These are phyloP conservation scores for Dicycla oo DNA, from an alignment of 2,888 invertebrate species.

Conservation along the genomic window DNA sequence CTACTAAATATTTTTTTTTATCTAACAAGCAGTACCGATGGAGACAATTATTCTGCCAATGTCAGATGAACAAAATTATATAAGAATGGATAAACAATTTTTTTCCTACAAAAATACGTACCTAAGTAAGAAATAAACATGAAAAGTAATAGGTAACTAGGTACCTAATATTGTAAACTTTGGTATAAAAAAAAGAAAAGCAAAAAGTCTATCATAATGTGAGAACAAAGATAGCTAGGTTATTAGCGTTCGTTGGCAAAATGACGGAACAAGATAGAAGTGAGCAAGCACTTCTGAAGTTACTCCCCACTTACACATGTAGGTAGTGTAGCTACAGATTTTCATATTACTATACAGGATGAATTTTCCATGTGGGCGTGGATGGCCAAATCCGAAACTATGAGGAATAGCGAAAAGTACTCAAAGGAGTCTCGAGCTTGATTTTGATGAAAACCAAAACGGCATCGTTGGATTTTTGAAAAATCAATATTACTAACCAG, in stretches of 20 bases:
- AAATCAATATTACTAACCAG: too few species aligned
- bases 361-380: too few species aligned
- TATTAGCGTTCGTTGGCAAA: constrained; percentile 23
- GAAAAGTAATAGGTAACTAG: neutral
- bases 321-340: constrained; percentile 17
- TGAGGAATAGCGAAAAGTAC: too few species aligned
- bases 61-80: neutral
- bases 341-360: neutral
- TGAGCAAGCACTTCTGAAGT: constrained; percentile 24
- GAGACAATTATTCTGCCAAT: neutral
- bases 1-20: neutral
- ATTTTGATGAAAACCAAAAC: too few species aligned
- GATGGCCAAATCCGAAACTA: too few species aligned
- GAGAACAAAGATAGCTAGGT: constrained; percentile 15
- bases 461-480: too few species aligned
- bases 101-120: neutral
- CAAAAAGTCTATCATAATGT: neutral
- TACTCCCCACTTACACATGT: constrained; percentile 3
- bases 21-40: neutral
- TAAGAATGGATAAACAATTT: neutral
- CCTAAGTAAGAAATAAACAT: too few species aligned
- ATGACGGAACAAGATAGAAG: constrained; percentile 25
- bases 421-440: too few species aligned
- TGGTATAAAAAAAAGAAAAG: neutral
- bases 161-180: neutral